A percentile compares a stretch with the other conserved stretches of the same genome.
phyloP scores from a whole-genome alignment of 2,888 invertebrate species.

The Pristionchus arcanus region DNA sequence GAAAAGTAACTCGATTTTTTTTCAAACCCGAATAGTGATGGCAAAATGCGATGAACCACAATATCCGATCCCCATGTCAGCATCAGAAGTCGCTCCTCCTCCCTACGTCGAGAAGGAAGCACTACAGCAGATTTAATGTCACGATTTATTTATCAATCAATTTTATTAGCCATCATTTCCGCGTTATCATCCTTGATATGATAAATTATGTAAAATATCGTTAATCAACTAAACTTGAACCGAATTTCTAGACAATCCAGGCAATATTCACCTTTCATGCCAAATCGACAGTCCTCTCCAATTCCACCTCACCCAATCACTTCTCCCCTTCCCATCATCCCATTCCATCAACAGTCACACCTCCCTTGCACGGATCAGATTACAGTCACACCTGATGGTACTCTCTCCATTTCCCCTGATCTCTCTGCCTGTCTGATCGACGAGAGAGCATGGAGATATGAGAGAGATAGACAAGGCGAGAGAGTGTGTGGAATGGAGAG shows the following conservation, averaged over 20 bases:
- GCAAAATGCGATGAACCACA: no score
- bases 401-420: not conserved
- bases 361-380: not conserved
- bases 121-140: not conserved
- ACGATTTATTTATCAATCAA: not conserved
- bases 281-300: not conserved
- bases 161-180: no score
- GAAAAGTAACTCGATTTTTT: no score
- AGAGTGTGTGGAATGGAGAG: no score
- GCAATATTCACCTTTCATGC: not conserved
- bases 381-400: conserved; percentile 1
- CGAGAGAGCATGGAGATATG: not conserved
- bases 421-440: not conserved
- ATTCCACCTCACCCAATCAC: not conserved
- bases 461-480: not conserved
- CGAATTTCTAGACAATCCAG: no score
- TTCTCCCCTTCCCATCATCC: not conserved
- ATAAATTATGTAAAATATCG: not conserved
- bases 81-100: not conserved
- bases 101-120: conserved; percentile 1
- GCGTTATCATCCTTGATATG: not conserved
- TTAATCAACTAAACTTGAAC: no score
- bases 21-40: no score
- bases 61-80: not conserved
- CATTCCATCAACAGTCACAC: conserved; percentile 7